These are phyloP conservation scores for Pogonomyrmex barbatus DNA, from an alignment of 1,140 invertebrate species.

Conservation along the genomic window DNA sequence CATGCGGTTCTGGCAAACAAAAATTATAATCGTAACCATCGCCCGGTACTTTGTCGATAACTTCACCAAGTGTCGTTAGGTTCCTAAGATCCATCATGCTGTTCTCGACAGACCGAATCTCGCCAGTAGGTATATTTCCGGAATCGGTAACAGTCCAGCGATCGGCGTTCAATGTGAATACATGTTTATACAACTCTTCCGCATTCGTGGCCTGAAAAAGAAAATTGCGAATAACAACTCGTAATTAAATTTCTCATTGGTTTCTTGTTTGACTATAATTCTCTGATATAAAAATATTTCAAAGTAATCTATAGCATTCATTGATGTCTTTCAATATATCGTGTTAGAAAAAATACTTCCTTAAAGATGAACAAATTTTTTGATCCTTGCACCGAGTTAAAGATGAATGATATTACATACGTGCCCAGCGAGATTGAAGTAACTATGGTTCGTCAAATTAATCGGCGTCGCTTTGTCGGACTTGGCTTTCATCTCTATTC, in stretches of 20 bases:
- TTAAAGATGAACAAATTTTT: not conserved
- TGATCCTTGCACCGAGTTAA: not conserved
- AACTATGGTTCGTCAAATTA: constrained; percentile 97
- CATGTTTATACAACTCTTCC: constrained; percentile 90
- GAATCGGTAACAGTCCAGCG: constrained; percentile 91
- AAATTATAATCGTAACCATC: constrained; percentile 91
- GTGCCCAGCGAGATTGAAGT: constrained; percentile 97
- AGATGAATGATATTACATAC: constrained; percentile 78
- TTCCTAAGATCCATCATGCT: constrained; percentile 88
- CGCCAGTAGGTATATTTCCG: constrained; percentile 93
- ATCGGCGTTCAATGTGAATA: constrained; percentile 91
- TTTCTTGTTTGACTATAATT: not conserved
- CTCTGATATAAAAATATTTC: not conserved
- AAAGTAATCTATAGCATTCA: not conserved
- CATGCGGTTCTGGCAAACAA: constrained; percentile 84
- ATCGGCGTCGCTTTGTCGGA: constrained; percentile 93
- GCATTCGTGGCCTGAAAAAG: constrained; percentile 83
- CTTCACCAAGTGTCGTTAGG: constrained; percentile 85
- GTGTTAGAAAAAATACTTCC: not conserved
- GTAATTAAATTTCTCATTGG: not conserved
- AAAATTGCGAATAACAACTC: not conserved
- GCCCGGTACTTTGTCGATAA: constrained; percentile 83
- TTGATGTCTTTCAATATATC: not conserved
- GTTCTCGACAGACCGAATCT: constrained; percentile 87
- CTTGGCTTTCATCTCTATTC: constrained; percentile 90